Base-by-base conservation (phyloP, 2,888 invertebrate genomes). In the Teinopalpus imperialis region DNA sequence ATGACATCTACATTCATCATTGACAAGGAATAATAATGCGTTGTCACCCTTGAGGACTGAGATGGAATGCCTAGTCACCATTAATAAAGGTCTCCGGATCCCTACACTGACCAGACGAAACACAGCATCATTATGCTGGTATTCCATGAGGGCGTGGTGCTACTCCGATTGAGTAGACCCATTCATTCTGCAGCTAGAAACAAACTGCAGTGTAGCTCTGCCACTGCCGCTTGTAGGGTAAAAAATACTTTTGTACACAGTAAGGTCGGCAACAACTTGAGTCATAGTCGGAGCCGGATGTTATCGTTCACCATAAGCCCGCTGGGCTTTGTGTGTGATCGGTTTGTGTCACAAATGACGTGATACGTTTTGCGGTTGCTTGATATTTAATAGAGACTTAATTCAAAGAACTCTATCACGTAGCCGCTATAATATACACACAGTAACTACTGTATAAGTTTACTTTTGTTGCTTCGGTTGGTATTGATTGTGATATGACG, bases 271-370 rank as follows among this genome's bases (percentile, higher is more conserved):
- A n/a, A 4, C 4, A 1, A 24, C 40, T 27, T 43, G 34, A 43
- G 21, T 43, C 43, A 43, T 6, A n/a, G n/a, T n/a, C n/a, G n/a
- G n/a, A n/a, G n/a, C n/a, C 35, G 43, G 34, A 35, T 43, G 43
- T 43, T 43, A 27, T 26, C 42, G 20, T 35, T 26, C 14, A 20
- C 29, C 34, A 8, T 43, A 43, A 43, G 27, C 20, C 9, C 36
- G 8, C 9, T 7, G 14, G 8, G 1, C 23, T 8, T 7, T n/a
- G n/a, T n/a, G n/a, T n/a, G n/a, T n/a, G 21, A 13, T n/a, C n/a
- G 21, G 23, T 34, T 12, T n/a, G 21, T 23, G 24, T 20, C n/a
- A 6, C 29, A 12, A 26, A 34, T 43, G 42, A 43, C 32, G 42
- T 34, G 42, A 26, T 27, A 20, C 14, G n/a, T 26, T 21, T 26